Evolutionary conservation across 2,797 vertebrate species (phyloP), one percentile per base, ranked within the genome.

Genomic region (Pseudomugil gertrudae): DNA sequence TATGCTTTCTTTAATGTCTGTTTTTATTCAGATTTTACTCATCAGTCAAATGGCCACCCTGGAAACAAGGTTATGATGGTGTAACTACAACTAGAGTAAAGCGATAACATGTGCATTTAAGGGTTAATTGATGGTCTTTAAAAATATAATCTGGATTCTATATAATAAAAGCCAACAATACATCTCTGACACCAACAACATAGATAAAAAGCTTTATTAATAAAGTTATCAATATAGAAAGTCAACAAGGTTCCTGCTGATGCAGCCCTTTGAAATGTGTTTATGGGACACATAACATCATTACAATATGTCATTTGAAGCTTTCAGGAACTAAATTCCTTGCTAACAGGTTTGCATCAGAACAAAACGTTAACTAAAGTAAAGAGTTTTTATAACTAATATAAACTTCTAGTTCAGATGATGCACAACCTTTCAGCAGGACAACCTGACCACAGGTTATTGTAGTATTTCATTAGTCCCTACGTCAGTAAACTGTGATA

Each of bases 191-290:
- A 43, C 19, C 8, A 19, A 19, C 5, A 19, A 19, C 38, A 40
- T 19, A 15, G 5, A 40, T 40, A 40, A 6, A 40, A 40, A 19
- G 38, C 38, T 40, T 40, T 40, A 40, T 19, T 19, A 17, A 43
- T 5, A n/a, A 36, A 36, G 35, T 36, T 36, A 43, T 43, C 38
- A 43, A 19, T 43, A 43, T 5, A 43, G 38, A 6, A 80, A 57
- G 68, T 79, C 23, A 73, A 51, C 11, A 54, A 50, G 45, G 19
- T 11, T 36, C 21, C 65, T 3, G 14, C 61, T 81, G 81, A 75
- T 80, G 77, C 78, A 86, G 86, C 69, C 24, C 30, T 27, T 1
- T 69, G 78, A n/a, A 81, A 87, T 27, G 17, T 58, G 45, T 54
- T 57, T 7, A 15, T 21, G 27, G 9, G 10, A 15, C 30, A 54